Base-by-base conservation (phyloP, 2,888 invertebrate species). In the Pseudococcus longispinus region DNA sequence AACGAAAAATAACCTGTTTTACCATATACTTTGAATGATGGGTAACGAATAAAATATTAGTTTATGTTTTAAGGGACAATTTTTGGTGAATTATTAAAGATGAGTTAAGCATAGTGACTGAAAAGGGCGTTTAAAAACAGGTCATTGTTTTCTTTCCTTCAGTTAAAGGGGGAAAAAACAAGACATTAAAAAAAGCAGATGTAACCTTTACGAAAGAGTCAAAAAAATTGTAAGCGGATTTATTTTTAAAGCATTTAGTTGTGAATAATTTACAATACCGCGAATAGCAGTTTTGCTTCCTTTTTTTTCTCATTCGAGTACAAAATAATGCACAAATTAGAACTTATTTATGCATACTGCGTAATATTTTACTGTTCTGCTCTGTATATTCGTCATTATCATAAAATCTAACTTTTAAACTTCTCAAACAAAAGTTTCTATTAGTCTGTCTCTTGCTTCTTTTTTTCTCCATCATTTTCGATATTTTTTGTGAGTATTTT, bases 71-170 rank as follows among this genome's bases (percentile, higher is more conserved):
- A 32, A 84, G 55, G 55, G 84, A 32, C 46, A 84, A 84, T 84
- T 84, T 84, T 55, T 84, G 20, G 32, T 32, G 84, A 84, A 84
- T 84, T 84, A 84, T 84, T 84, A 84, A 84, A 84, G 32, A 70
- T 70, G 70, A 70, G 70, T 70, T 70, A 18, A 70, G 70, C 70
- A 29, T 29, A 70, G 84, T 51, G 84, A 26, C 82, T 82, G 82
- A 82, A 82, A 82, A 82, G 46, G 82, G 46, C 82, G 82, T 82
- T 83, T 83, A 15, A 83, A 83, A 83, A 80, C 77, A 9, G 77
- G 77, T 80, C 77, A 80, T 80, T 80, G 77, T 80, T 80, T 80
- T 42, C 77, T 80, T 42, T 70, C 42, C 20, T 42, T 42, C 32
- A 18, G 4, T 37, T 37, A 37, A 37, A 77, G 8, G 23, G 42